Evolutionary conservation across 2,888 invertebrate species (phyloP).

Genomic region (Trimorus sp.): DNA sequence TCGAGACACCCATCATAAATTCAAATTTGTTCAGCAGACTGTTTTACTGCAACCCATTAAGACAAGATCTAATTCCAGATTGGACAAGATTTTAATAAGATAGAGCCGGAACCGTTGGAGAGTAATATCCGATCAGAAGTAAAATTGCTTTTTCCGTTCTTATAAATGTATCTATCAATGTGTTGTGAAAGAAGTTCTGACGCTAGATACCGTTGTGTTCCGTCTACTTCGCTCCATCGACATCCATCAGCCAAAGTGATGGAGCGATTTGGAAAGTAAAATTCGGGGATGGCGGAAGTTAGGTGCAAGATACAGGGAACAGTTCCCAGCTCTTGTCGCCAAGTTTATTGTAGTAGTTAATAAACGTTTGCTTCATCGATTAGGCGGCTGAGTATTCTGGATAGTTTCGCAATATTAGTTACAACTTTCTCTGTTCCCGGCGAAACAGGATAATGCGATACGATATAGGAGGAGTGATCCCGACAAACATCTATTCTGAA

Average conservation of each 20-base stretch:
- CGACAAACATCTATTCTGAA: conserved; percentile 17
- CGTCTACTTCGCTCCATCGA: conserved; percentile 13
- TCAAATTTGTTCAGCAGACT: too few species aligned
- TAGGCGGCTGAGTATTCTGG: conserved; percentile 22
- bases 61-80: conserved; percentile 2
- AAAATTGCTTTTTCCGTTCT: not conserved
- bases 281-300: conserved; percentile 20
- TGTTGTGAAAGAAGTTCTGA: conserved; percentile 19
- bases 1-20: too few species aligned
- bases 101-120: not conserved
- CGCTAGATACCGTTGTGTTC: conserved; percentile 6
- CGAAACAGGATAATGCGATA: conserved; percentile 35
- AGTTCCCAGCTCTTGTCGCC: conserved; percentile 40
- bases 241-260: conserved; percentile 31
- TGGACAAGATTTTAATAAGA: conserved; percentile 12
- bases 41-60: not conserved
- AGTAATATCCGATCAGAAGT: not conserved
- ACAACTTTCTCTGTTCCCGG: conserved; percentile 21
- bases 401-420: conserved; percentile 48
- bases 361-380: conserved; percentile 45
- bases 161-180: conserved; percentile 21
- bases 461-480: conserved; percentile 11
- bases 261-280: conserved; percentile 30
- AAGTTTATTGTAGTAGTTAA: conserved; percentile 47
- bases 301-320: conserved; percentile 28